Evolutionary conservation across 2,888 invertebrate species (phyloP), one percentile per base, ranked within the genome.

Genomic region (Lomographa bimaculata): DNA sequence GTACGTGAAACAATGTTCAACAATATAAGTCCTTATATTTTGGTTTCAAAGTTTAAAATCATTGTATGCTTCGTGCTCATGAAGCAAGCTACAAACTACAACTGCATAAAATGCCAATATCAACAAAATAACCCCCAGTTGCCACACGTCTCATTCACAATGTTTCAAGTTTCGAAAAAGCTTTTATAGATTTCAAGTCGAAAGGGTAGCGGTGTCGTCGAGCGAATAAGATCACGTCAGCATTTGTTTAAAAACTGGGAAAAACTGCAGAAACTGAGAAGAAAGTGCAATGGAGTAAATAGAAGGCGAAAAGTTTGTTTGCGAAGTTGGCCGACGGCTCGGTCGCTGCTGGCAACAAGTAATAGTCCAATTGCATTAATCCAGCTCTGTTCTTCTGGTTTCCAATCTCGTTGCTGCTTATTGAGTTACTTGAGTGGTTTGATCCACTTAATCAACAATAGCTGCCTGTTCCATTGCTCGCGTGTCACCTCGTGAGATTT

Each of bases 201-300:
- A 46, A 38, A 56, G 47, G 11, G n/a, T 20, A 7, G 14, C 25
- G 3, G n/a, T 25, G 46, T 43, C 44, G 50, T 47, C 14, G 43
- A 50, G 51, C 20, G 40, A 46, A 38, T 43, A 34, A 36, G 41
- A 42, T 33, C 34, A 41, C 49, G 54, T 55, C 58, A 59, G 41
- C 55, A 42, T 56, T 60, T 58, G 59, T 66, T 64, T 37, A 50
- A 57, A 57, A 64, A 65, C 53, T 59, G 36, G 32, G 25, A 52
- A 53, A 50, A 52, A 40, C 14, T 28, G 28, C 14, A 53, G 54
- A 27, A 62, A 63, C 51, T 60, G 40, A 36, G 21, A 47, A 54
- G 46, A 52, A 51, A 58, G 59, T 61, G 61, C 60, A 61, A 59
- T 62, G 52, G 56, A 66, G 59, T 65, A 47, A 47, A 58, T 50